Percentiles rank a stretch among this genome's conserved stretches.
Evolutionary conservation across 2,797 vertebrate species (phyloP).

Genomic region (Chaunax sp.): DNA sequence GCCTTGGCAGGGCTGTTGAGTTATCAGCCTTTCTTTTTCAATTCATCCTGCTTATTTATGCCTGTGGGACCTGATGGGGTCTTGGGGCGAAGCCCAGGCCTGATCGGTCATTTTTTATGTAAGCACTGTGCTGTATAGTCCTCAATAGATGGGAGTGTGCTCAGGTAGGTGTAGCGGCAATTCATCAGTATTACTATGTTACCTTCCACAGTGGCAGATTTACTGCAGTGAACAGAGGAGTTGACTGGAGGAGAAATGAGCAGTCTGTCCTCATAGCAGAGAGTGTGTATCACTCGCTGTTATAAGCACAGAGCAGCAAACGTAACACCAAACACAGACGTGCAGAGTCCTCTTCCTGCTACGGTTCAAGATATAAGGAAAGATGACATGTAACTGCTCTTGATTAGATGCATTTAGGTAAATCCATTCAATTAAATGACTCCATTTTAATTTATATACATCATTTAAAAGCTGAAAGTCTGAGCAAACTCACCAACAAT

Average conservation of each 20-base stretch:
- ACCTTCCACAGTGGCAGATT: constrained; percentile 70
- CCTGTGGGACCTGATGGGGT: constrained; percentile 19
- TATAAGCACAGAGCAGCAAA: constrained; percentile 40
- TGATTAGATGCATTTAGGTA: neutral
- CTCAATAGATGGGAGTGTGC: constrained; percentile 52
- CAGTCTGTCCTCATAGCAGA: constrained; percentile 57
- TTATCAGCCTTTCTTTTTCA: constrained; percentile 66
- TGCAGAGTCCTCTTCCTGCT: constrained; percentile 19
- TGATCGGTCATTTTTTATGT: constrained; percentile 69
- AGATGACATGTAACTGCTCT: neutral
- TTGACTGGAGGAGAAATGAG: constrained; percentile 72
- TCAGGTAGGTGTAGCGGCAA: constrained; percentile 60
- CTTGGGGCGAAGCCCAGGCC: constrained; percentile 41
- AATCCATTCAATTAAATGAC: neutral
- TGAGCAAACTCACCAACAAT: neutral
- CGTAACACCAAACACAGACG: constrained; percentile 35
- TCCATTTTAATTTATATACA: neutral
- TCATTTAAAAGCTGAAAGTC: neutral
- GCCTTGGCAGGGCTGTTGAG: constrained; percentile 51
- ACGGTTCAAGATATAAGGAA: constrained; percentile 1
- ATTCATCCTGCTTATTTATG: constrained; percentile 54
- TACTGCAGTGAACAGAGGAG: constrained; percentile 60
- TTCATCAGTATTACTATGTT: constrained; percentile 76
- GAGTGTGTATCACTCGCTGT: constrained; percentile 61
- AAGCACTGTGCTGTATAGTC: constrained; percentile 39